Percentiles rank a stretch among this genome's conserved stretches.
Conservation (phyloP, 2,113 vertebrate genomes). For the Cavia aperea region DNA sequence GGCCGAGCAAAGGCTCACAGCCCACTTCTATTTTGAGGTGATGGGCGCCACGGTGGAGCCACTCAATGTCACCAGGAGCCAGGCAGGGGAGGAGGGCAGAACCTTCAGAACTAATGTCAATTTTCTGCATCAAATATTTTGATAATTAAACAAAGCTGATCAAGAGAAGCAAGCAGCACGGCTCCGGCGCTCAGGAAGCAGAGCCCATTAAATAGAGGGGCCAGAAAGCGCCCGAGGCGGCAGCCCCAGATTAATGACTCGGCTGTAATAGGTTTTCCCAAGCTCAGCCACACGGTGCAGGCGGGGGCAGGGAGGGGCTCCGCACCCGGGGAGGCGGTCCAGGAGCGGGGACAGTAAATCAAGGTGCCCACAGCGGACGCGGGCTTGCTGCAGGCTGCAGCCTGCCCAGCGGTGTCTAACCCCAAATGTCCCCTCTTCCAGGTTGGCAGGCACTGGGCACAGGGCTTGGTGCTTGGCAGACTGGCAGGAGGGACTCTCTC, state of each 20-base stretch:
- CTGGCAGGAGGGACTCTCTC: neutral
- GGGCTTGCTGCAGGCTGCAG: neutral
- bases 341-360: conserved; percentile 80
- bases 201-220: conserved; percentile 84
- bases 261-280: conserved; percentile 87
- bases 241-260: conserved; percentile 86
- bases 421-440: rapidly evolving
- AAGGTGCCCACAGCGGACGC: conserved; percentile 43
- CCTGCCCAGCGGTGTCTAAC: neutral
- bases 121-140: conserved; percentile 94
- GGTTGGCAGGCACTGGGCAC: neutral
- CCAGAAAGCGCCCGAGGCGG: conserved; percentile 81
- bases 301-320: conserved; percentile 57
- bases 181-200: conserved; percentile 83
- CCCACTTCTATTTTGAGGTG: conserved; percentile 61
- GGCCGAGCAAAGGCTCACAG: conserved; percentile 8
- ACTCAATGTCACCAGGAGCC: conserved; percentile 72
- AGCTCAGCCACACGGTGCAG: conserved; percentile 77
- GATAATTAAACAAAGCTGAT: conserved; percentile 92
- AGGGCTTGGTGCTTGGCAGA: neutral
- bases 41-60: conserved; percentile 42
- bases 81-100: conserved; percentile 68
- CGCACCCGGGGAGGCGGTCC: conserved; percentile 64
- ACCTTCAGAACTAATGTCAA: conserved; percentile 83
- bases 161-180: conserved; percentile 80